These are phyloP conservation scores for Coregonus clupeaformis DNA, from an alignment of 2,113 vertebrate genomes.

Conservation along the genomic window DNA sequence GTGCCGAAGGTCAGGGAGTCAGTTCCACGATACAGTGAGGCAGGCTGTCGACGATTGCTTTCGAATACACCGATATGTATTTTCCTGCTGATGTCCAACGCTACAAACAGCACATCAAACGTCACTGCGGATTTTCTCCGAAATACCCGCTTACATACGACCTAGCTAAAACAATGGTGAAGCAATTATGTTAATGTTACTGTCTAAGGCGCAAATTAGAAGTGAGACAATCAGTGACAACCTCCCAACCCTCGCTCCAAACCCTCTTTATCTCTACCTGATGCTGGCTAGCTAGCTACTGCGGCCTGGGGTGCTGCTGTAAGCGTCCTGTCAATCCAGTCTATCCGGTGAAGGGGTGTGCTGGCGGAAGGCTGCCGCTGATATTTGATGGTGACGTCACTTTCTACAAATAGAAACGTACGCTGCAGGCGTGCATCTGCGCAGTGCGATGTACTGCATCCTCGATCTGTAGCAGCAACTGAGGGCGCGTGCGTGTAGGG, in stretches of 20 bases:
- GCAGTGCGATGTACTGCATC: constrained; percentile 74
- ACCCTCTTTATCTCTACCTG: constrained; percentile 6
- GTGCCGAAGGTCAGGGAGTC: constrained; percentile 5
- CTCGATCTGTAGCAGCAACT: constrained; percentile 63
- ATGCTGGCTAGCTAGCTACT: constrained; percentile 1
- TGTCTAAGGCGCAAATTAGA: neutral
- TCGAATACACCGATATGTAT: too few species aligned
- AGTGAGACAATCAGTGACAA: neutral
- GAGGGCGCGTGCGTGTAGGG: constrained; percentile 55
- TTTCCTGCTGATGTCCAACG: too few species aligned
- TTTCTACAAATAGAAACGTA: constrained; percentile 80
- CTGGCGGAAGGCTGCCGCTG: constrained; percentile 54
- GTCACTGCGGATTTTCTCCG: neutral
- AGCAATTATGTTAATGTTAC: neutral
- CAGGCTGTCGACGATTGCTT: neutral
- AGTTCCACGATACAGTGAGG: neutral
- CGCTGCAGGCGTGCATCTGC: constrained; percentile 67
- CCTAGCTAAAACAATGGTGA: neutral
- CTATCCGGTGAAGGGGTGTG: constrained; percentile 49
- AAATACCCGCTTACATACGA: neutral
- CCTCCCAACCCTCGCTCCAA: too few species aligned
- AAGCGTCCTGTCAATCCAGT: constrained; percentile 44
- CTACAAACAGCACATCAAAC: neutral
- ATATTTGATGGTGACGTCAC: constrained; percentile 88
- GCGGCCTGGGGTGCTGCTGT: constrained; percentile 27